These are phyloP conservation scores for Caenorhabditis sp. DNA, from an alignment of 2,888 invertebrate species.

Conservation along the genomic window DNA sequence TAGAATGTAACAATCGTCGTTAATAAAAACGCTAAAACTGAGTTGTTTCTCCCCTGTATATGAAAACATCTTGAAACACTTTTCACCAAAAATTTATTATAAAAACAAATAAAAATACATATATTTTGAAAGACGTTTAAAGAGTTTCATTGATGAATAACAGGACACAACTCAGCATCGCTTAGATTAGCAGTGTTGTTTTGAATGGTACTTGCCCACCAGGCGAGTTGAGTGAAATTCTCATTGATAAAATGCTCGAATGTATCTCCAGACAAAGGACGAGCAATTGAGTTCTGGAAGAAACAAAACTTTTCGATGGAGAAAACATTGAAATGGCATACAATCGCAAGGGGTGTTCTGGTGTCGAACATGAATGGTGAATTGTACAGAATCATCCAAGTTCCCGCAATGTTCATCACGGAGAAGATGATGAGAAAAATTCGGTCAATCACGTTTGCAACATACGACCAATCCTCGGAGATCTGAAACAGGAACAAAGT, in stretches of 20 bases:
- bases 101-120: constrained; percentile 19
- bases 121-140: constrained; percentile 38
- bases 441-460: constrained; percentile 82
- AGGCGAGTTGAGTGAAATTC: constrained; percentile 71
- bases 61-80: not conserved
- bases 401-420: constrained; percentile 76
- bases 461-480: constrained; percentile 82
- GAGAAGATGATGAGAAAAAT: constrained; percentile 80
- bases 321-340: too few relatives aligned
- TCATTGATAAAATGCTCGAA: constrained; percentile 71
- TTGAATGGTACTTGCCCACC: constrained; percentile 68
- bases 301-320: too few relatives aligned
- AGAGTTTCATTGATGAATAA: constrained; percentile 35
- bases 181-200: constrained; percentile 51
- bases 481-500: too few relatives aligned
- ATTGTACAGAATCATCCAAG: constrained; percentile 76
- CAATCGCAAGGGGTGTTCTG: constrained; percentile 72
- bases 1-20: too few relatives aligned
- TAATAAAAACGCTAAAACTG: too few relatives aligned
- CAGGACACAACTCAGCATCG: constrained; percentile 41
- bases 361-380: constrained; percentile 78
- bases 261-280: constrained; percentile 72
- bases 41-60: too few relatives aligned
- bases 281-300: constrained; percentile 58
- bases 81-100: not conserved